Evolutionary conservation across 2,888 invertebrate species (phyloP), one percentile per base, ranked within the genome.

Genomic region (Saturnia japonica): DNA sequence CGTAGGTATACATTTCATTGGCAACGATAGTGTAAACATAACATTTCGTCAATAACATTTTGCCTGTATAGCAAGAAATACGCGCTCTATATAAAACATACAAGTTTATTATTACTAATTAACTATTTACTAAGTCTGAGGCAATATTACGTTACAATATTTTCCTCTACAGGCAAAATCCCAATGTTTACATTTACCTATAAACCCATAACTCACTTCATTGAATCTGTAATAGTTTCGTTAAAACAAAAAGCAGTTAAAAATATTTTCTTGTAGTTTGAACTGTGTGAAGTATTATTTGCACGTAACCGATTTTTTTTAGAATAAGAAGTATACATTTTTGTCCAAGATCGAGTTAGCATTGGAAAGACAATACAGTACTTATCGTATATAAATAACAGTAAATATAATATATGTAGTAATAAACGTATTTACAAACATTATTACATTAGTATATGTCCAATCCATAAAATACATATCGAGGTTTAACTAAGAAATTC

Each of bases 1-100:
- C n/a, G n/a, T n/a, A n/a, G n/a, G 28, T 47, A 68, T 68, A 69
- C 69, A 79, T 83, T 77, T 77, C 76, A 77, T 78, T 74, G 76
- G 75, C 67, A 70, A 54, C 22, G 54, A 43, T 28, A 64, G 25
- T 45, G 16, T 28, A 54, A 51, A 67, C 42, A 42, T 51, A 22
- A 51, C 16, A 6, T 60, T 60, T 34, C 22, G 66, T 66, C 66
- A 45, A 51, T 45, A 62, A 11, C 64, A 11, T 64, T n/a, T 64
- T 40, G n/a, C 64, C 1, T 64, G 1, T 64, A 60, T 60, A 64
- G 7, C n/a, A 40, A 40, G 64, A 64, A 40, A n/a, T 64, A 64
- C 64, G 14, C 16, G 34, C 4, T 28, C 1, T 1, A 28, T 64
- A 40, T 64, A 64, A 64, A 25, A 40, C 40, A 64, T 40, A 40